Base-by-base conservation (phyloP, 2,888 invertebrate species). In the Caradrina clavipalpis region DNA sequence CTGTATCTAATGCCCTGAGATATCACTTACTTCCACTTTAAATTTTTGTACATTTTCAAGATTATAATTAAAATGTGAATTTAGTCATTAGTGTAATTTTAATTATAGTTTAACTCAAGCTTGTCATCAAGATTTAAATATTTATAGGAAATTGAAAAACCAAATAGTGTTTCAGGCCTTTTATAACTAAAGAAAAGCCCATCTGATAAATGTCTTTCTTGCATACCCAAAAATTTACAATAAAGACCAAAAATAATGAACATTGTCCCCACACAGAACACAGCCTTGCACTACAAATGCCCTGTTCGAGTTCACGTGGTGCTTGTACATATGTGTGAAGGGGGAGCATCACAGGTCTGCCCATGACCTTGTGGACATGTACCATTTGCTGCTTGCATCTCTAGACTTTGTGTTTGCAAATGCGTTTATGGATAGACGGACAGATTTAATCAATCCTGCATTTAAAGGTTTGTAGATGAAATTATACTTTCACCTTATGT, bases 291-390 rank as follows among this genome's bases (percentile, higher is more conserved):
- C 98, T 10, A 97, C 98, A 55, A 97, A 97, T 64, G 98, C 98
- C 89, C 95, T 99, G 6, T 99, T 98, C 93, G 98, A 99, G 89
- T 98, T 99, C 89, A 98, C 98, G 83, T 99, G 99, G 99, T 98
- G 98, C 61, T 94, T 99, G 70, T 99, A 98, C 94, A 97, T 99
- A 47, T 98, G 98, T 90, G 98, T 98, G 17, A 98, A 98, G 95
- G 98, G 98, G 60, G 98, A 98, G 88, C 98, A 98, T 88, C 97
- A 98, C 53, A 97, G 97, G 64, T 98, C 98, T 35, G 98, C 98
- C 58, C 98, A 99, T 89, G 99, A 99, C 93, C 96, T 99, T 68
- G 99, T 99, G 1, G 99, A 98, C 90, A 99, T 99, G 78, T 99
- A 98, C 90, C 99, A 99, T 93, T 96, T 99, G 58, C 94, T 99